Conservation (phyloP, 2,888 invertebrate species). For the Lomographa bimaculata region DNA sequence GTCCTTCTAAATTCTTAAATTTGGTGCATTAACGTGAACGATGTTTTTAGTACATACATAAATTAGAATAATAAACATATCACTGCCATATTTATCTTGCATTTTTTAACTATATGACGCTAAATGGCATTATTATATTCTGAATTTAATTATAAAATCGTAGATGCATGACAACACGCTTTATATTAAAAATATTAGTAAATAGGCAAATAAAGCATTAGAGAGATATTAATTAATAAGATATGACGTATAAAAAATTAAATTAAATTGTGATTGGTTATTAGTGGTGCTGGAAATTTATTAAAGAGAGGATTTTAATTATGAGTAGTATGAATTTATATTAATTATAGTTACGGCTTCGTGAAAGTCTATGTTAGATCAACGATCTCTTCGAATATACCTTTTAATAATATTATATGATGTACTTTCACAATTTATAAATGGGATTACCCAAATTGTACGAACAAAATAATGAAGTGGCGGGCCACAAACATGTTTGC, state of each 20-base stretch:
- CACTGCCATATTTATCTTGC: slow-evolving; percentile 26
- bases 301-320: neutral
- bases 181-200: slow-evolving; percentile 10
- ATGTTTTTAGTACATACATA: too few species aligned
- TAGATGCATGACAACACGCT: slow-evolving; percentile 24
- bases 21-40: too few species aligned
- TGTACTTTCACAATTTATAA: neutral
- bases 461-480: slow-evolving; percentile 40
- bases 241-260: slow-evolving; percentile 1
- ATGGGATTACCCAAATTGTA: slow-evolving; percentile 1
- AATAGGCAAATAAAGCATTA: slow-evolving; percentile 3
- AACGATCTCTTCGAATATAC: neutral
- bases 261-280: slow-evolving; percentile 13
- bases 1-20: neutral
- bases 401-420: neutral
- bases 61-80: too few species aligned
- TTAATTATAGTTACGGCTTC: neutral
- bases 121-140: neutral
- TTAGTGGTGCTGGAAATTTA: slow-evolving; percentile 20
- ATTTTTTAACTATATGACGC: slow-evolving; percentile 5
- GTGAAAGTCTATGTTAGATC: neutral
- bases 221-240: neutral
- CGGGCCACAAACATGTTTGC: slow-evolving; percentile 42
- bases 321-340: neutral
- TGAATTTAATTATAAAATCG: slow-evolving; percentile 1